Base-by-base conservation (phyloP, 1,140 invertebrate genomes). In the Temnothorax longispinosus region DNA sequence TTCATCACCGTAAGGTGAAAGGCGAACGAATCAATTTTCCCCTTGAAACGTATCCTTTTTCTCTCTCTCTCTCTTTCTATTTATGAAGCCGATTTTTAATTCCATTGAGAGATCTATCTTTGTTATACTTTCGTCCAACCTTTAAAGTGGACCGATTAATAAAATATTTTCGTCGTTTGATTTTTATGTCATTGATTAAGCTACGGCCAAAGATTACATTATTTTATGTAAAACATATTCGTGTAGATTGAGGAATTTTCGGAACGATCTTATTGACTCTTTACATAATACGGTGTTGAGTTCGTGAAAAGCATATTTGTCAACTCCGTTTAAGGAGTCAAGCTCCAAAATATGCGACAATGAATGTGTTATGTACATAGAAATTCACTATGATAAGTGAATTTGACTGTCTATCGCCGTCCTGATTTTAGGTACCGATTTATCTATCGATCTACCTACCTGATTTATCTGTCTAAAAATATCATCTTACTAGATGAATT, bases 371-470 rank as follows among this genome's bases (percentile, higher is more conserved):
- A 85, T 54, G 72, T 44, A 88, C 71, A 75, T 56, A 84, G 18
- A 88, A 65, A 72, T 67, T 58, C 58, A 72, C 52, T 74, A 77
- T 76, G 41, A 67, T 64, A 78, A 62, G 58, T 74, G 50, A 72
- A 62, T 74, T 74, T 69, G 74, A 60, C 67, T 88, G 87, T 65
- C 54, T 86, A 90, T 88, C 90, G 88, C 87, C 87, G 80, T 78
- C 88, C 87, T 89, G 90, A 88, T 72, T 88, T 90, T 87, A 91
- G 72, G 75, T 92, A 91, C 89, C 76, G 91, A 92, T 65, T 89
- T 91, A 93, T 89, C 86, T 90, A 90, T 78, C 78, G 88, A 89
- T 65, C 85, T 89, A 89, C 56, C 88, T 92, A 90, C 86, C 71
- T 91, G 72, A 67, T 81, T 72, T 56, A 72, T 72, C 10, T 50